A percentile compares a stretch with the other conserved stretches of the same genome.
phyloP scores from a whole-genome alignment of 2,888 invertebrate genomes.

The Epistrophella euchroma region DNA sequence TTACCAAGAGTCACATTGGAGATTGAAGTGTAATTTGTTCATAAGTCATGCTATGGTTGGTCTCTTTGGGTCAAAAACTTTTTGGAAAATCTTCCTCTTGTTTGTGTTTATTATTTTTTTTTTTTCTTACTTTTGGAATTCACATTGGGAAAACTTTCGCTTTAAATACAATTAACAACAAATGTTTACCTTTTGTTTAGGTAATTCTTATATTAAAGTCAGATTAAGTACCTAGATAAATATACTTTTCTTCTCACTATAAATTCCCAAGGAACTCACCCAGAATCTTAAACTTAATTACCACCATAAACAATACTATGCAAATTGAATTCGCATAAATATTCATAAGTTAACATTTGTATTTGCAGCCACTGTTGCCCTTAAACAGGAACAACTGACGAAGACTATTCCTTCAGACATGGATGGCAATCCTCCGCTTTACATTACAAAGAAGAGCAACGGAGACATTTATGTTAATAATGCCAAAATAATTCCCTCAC shows the following conservation, averaged over 20 bases:
- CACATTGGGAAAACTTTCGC: not conserved
- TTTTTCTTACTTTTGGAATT: not conserved
- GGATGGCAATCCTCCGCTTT: slow-evolving; percentile 93
- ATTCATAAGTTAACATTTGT: slow-evolving; percentile 45
- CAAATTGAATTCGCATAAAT: slow-evolving; percentile 36
- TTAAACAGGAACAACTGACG: slow-evolving; percentile 86
- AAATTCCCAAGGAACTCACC: not conserved
- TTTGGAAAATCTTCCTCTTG: not conserved
- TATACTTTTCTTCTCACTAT: not conserved
- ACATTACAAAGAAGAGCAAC: slow-evolving; percentile 90
- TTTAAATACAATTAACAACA: slow-evolving; percentile 17
- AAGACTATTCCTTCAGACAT: slow-evolving; percentile 89
- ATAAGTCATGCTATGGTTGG: not conserved
- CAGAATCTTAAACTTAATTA: slow-evolving; percentile 23
- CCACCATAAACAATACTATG: slow-evolving; percentile 24
- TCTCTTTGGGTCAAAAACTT: slow-evolving; percentile 7
- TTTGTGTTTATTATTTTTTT: not conserved
- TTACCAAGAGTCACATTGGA: not conserved
- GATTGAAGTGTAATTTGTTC: slow-evolving; percentile 23
- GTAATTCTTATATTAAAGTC: slow-evolving; percentile 6
- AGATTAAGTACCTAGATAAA: slow-evolving; percentile 6
- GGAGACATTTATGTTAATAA: slow-evolving; percentile 93
- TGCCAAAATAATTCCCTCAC: slow-evolving; percentile 89
- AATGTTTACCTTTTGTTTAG: slow-evolving; percentile 3
- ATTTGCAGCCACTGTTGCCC: slow-evolving; percentile 90